These are phyloP conservation scores for Amblyopsis hoosieri DNA, from an alignment of 2,797 vertebrate species.

Conservation along the genomic window DNA sequence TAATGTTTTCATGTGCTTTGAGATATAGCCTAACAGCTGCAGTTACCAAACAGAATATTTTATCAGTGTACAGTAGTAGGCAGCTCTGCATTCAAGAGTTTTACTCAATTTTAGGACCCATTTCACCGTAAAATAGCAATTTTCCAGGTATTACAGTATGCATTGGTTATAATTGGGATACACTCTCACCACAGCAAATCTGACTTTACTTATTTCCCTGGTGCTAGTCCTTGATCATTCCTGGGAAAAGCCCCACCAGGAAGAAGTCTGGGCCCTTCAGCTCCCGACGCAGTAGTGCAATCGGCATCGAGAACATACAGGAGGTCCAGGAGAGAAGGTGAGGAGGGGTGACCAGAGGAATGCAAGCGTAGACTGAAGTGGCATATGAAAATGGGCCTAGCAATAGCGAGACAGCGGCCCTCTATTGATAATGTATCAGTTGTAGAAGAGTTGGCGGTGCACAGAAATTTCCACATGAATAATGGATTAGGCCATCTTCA, in stretches of 20 bases:
- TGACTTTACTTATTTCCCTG: conserved; percentile 54
- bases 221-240: conserved; percentile 89
- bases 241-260: conserved; percentile 94
- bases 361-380: neutral
- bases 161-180: neutral
- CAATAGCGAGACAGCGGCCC: too few species aligned
- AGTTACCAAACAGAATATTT: too few species aligned
- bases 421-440: too few species aligned
- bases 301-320: conserved; percentile 98
- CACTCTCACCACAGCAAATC: conserved; percentile 14
- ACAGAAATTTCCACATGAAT: neutral
- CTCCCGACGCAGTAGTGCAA: conserved; percentile 94
- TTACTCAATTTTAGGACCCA: conserved; percentile 12
- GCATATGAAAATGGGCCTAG: neutral
- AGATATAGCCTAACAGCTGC: too few species aligned
- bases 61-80: too few species aligned
- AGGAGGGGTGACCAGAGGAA: conserved; percentile 76
- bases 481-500: too few species aligned
- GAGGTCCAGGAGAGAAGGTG: conserved; percentile 93
- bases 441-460: neutral
- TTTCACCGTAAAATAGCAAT: conserved; percentile 10
- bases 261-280: conserved; percentile 94
- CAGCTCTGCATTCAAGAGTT: too few species aligned
- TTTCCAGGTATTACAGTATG: conserved; percentile 3
- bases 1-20: too few species aligned